Evolutionary conservation across 2,113 vertebrate genomes (phyloP), one percentile per base, ranked within the genome.

Genomic region (Gallinago media): DNA sequence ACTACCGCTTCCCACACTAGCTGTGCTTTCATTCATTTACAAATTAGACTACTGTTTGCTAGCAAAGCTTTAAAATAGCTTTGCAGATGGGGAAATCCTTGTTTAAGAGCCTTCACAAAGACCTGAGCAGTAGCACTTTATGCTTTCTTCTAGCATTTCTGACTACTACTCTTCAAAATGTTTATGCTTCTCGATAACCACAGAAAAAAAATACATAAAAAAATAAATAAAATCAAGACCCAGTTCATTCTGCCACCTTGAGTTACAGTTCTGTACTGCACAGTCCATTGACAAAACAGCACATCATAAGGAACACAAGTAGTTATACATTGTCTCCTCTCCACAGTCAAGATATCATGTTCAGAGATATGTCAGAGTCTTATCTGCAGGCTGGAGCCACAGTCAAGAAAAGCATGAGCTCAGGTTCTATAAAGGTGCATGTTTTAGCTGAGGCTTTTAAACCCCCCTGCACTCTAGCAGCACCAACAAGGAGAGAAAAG

Each of bases 201-300:
- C 72, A 77, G 19, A 8, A 58, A 34, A 68, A 59, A 31, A 17
- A 56, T 13, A 4, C 3, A 23, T 46, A 40, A 11, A 20, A 1
- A 16, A 17, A 58, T 23, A 4, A n/a, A 15, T 0, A 42, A 59
- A 88, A 50, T 42, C 54, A 81, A 87, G 70, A 66, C 15, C 8
- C 85, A 84, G 82, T 56, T 93, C 72, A 86, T 93, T 22, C 96
- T 96, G 96, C 90, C 96, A 96, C 90, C 94, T 88, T 86, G 65
- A 93, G 94, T 86, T 89, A 75, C 0, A 0, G 65, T 72, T 78
- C 46, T 91, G 93, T 80, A 95, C 55, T 95, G 72, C 93, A 96
- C 9, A 40, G 29, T 16, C 21, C 5, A 16, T 20, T 67, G 29
- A 40, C 46, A 81, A 20, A 20, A 67, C 13, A 50, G n/a, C 34